Evolutionary conservation across 2,113 vertebrate species (phyloP), one percentile per base, ranked within the genome.

Genomic region (Erinaceus europaeus): DNA sequence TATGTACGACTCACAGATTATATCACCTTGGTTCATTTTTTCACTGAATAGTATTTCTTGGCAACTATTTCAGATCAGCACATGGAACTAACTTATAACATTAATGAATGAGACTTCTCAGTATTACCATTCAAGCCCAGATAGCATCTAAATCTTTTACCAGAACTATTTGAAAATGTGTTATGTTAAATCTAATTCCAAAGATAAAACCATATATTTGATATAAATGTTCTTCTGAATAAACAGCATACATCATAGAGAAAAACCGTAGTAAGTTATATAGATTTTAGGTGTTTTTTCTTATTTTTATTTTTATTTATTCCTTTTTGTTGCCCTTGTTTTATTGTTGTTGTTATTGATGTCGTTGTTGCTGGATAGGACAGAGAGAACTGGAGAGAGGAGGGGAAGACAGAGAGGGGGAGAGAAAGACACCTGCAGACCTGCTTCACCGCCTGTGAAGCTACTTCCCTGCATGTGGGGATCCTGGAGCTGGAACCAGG

Each of bases 201-300:
- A 82, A 90, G 77, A 85, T 73, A 76, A 91, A 88, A 68, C 18
- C n/a, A 83, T 29, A 55, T 89, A 72, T 57, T 79, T 79, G 4
- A 61, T 64, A 48, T 25, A 89, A 92, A 84, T 6, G 50, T 38
- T 53, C 82, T 90, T 81, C 74, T 57, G 55, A 82, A 42, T 75
- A 52, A 90, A 85, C 10, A 77, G 21, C 62, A n/a, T n/a, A n/a
- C n/a, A n/a, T n/a, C n/a, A n/a, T n/a, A n/a, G n/a, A n/a, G n/a
- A n/a, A n/a, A 86, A 93, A 85, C 44, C 78, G 74, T 89, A 68
- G 62, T 82, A 84, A 69, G 53, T 65, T 65, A 11, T 75, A 62
- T 74, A 65, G 17, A 75, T 59, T 68, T n/a, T n/a, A 75, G 38
- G 52, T 21, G 38, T 75, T 84, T 53, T 73, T 55, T 12, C 32